phyloP scores from a whole-genome alignment of 2,113 vertebrate species.

The Notothenia rossii region DNA sequence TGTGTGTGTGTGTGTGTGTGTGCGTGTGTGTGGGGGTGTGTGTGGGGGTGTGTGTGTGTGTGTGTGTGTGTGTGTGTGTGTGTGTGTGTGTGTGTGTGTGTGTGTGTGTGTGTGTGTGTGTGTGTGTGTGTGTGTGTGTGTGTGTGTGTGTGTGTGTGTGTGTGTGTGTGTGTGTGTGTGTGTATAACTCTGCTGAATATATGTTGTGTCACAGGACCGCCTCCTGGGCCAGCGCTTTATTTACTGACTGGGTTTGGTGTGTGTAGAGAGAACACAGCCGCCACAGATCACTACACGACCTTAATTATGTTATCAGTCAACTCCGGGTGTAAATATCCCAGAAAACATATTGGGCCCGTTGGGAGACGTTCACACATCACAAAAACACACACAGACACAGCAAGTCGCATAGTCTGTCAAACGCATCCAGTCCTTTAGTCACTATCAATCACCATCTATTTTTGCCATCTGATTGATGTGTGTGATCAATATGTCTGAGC shows the following conservation, averaged over 20 bases:
- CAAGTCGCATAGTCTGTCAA: constrained; percentile 44
- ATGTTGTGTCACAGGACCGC: constrained; percentile 63
- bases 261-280: constrained; percentile 55
- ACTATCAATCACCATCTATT: constrained; percentile 73
- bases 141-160: constrained; percentile 2
- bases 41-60: not conserved
- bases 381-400: constrained; percentile 32
- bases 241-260: constrained; percentile 66
- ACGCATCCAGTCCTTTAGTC: constrained; percentile 53
- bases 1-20: not conserved
- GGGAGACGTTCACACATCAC: constrained; percentile 46
- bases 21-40: constrained; percentile 4
- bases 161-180: constrained; percentile 5
- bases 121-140: constrained; percentile 16
- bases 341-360: constrained; percentile 62
- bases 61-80: constrained; percentile 9
- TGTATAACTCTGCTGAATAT: constrained; percentile 46
- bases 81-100: constrained; percentile 14
- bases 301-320: constrained; percentile 83
- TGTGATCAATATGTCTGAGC: constrained; percentile 73
- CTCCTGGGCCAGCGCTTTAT: constrained; percentile 64
- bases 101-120: constrained; percentile 18
- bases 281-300: constrained; percentile 73
- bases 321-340: constrained; percentile 75
- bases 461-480: constrained; percentile 63